Evolutionary conservation across 2,888 invertebrate genomes (phyloP).

Genomic region (Acleris laterana): DNA sequence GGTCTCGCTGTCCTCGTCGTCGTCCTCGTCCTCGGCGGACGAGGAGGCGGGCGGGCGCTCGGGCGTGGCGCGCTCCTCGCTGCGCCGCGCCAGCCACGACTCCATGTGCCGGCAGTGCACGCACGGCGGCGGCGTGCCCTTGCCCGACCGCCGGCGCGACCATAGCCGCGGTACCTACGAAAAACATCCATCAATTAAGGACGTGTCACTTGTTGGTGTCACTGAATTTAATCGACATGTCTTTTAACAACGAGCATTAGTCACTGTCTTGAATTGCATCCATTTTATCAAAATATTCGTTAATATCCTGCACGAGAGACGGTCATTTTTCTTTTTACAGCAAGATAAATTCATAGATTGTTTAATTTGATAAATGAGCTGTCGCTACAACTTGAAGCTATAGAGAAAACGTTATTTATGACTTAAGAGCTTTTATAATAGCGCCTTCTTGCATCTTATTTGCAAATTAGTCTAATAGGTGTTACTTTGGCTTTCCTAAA

Average conservation of each 20-base stretch:
- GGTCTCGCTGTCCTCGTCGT: slow-evolving; percentile 77
- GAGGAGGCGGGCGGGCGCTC: slow-evolving; percentile 68
- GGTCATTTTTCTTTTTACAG: slow-evolving; percentile 9
- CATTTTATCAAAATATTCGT: slow-evolving; percentile 8
- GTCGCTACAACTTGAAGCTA: too few relatives aligned
- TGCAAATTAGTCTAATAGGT: too few relatives aligned
- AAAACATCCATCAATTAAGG: slow-evolving; percentile 7
- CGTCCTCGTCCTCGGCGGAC: slow-evolving; percentile 78
- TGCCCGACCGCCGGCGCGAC: slow-evolving; percentile 86
- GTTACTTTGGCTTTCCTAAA: too few relatives aligned
- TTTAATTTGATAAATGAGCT: too few relatives aligned
- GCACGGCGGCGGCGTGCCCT: slow-evolving; percentile 88
- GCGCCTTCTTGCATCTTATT: too few relatives aligned
- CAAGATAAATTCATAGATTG: slow-evolving; percentile 2
- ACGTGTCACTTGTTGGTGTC: not conserved
- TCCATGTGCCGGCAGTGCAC: slow-evolving; percentile 91
- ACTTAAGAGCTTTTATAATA: too few relatives aligned
- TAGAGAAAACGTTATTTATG: too few relatives aligned
- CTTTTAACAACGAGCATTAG: slow-evolving; percentile 6
- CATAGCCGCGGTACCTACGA: slow-evolving; percentile 86
- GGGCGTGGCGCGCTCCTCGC: slow-evolving; percentile 72
- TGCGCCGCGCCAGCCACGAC: slow-evolving; percentile 86
- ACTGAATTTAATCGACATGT: slow-evolving; percentile 18
- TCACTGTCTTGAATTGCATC: slow-evolving; percentile 11
- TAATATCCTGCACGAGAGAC: not conserved